Conservation (phyloP, 2,797 vertebrate species). For the Catostomus latipinnis region DNA sequence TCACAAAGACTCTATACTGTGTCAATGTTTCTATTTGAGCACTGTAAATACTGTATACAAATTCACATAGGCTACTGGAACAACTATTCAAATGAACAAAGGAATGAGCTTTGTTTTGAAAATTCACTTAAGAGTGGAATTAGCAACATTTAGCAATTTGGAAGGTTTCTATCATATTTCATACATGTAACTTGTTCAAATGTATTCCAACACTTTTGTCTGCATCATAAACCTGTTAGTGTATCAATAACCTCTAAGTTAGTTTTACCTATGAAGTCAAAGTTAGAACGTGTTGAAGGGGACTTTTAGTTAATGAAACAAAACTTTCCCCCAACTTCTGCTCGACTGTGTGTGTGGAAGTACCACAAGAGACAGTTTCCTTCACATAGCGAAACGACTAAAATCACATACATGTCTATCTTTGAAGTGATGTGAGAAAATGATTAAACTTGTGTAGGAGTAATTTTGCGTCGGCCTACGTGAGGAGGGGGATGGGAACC, state of each 20-base stretch:
- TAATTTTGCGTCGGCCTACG: slow-evolving; percentile 65
- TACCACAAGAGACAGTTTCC: background rate
- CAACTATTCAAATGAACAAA: too few species aligned
- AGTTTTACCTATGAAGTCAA: background rate
- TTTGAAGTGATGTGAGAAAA: slow-evolving; percentile 22
- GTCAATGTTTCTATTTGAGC: slow-evolving; percentile 72
- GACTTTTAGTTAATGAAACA: slow-evolving; percentile 6
- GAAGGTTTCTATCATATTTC: too few species aligned
- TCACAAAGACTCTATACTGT: slow-evolving; percentile 72
- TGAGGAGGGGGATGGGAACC: slow-evolving; percentile 80
- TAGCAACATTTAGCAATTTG: too few species aligned
- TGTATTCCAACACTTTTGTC: background rate
- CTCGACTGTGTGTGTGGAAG: background rate
- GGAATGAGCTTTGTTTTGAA: too few species aligned
- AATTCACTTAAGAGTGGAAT: too few species aligned
- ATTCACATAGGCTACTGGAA: background rate
- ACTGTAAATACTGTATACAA: slow-evolving; percentile 51
- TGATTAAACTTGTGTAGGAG: slow-evolving; percentile 16
- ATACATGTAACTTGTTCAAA: too few species aligned
- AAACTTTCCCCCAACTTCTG: slow-evolving; percentile 42
- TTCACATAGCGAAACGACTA: background rate
- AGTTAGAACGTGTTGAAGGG: background rate
- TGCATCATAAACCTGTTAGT: background rate
- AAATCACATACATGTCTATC: slow-evolving; percentile 41
- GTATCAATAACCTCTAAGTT: background rate